Evolutionary conservation across 1,140 invertebrate genomes (phyloP).

Genomic region (Frieseomelitta varia): DNA sequence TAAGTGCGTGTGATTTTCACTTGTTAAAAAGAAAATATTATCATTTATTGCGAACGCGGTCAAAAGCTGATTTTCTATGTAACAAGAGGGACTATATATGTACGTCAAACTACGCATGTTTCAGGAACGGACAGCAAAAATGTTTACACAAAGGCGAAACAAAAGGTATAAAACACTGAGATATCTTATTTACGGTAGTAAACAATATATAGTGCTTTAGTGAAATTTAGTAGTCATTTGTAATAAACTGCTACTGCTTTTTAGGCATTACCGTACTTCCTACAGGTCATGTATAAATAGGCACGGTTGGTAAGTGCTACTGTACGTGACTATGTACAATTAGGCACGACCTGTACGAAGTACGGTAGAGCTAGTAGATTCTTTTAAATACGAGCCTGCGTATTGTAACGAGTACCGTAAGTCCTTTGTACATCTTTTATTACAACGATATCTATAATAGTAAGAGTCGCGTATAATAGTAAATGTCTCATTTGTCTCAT

Average conservation of each 20-base stretch:
- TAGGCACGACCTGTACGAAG: slow-evolving; percentile 71
- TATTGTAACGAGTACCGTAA: slow-evolving; percentile 57
- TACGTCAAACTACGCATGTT: slow-evolving; percentile 60
- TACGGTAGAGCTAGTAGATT: slow-evolving; percentile 67
- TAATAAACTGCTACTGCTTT: slow-evolving; percentile 64
- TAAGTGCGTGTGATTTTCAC: slow-evolving; percentile 66
- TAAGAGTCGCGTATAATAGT: not conserved
- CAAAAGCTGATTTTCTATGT: not conserved
- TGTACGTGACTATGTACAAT: slow-evolving; percentile 58
- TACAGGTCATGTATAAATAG: slow-evolving; percentile 70
- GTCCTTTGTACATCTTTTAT: slow-evolving; percentile 32
- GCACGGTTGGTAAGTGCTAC: slow-evolving; percentile 67
- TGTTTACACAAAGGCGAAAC: slow-evolving; percentile 75
- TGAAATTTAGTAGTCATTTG: slow-evolving; percentile 50
- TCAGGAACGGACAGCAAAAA: slow-evolving; percentile 74
- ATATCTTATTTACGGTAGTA: slow-evolving; percentile 48
- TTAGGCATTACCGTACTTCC: slow-evolving; percentile 70
- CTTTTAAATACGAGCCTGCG: slow-evolving; percentile 55
- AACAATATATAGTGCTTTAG: slow-evolving; percentile 42
- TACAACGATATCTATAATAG: slow-evolving; percentile 11
- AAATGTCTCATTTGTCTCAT: not conserved
- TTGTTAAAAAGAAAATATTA: not conserved
- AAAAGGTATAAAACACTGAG: slow-evolving; percentile 72
- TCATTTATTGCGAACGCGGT: not conserved
- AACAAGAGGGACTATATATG: slow-evolving; percentile 2